Percentiles rank a stretch among this genome's conserved stretches.
Evolutionary conservation across 2,888 invertebrate genomes (phyloP).

Genomic region (Leptura quadrifasciata): DNA sequence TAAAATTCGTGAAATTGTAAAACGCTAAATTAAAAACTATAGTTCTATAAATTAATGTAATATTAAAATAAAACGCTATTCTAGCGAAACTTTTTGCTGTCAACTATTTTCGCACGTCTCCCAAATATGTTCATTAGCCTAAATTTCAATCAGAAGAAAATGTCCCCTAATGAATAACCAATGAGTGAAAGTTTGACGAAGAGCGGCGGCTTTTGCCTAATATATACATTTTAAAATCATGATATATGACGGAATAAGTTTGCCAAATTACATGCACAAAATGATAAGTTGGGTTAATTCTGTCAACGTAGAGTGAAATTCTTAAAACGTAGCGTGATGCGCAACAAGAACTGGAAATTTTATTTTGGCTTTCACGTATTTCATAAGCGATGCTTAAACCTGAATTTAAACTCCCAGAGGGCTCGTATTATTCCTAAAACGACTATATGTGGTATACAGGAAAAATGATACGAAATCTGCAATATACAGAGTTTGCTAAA

Average conservation of each 20-base stretch:
- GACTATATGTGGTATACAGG: no score
- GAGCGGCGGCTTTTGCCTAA: background rate
- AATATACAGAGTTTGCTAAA: no score
- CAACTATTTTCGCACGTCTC: no score
- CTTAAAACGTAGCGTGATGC: constrained; percentile 38
- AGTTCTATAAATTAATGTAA: no score
- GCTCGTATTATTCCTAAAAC: background rate
- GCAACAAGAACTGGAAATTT: constrained; percentile 50
- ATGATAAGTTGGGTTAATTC: constrained; percentile 10
- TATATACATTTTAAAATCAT: background rate
- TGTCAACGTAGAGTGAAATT: constrained; percentile 37
- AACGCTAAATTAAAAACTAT: no score
- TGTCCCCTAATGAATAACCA: background rate
- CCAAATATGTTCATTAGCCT: no score
- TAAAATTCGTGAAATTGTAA: no score
- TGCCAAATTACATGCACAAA: constrained; percentile 14
- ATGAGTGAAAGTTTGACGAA: background rate
- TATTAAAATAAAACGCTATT: no score
- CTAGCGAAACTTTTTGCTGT: no score
- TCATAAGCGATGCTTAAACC: constrained; percentile 43
- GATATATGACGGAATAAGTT: background rate
- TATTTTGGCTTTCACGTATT: constrained; percentile 52
- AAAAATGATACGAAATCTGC: no score
- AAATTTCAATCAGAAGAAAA: background rate
- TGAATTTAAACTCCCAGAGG: constrained; percentile 38